Base-by-base conservation (phyloP, 2,113 vertebrate species). In the Ammodramus savannarum region DNA sequence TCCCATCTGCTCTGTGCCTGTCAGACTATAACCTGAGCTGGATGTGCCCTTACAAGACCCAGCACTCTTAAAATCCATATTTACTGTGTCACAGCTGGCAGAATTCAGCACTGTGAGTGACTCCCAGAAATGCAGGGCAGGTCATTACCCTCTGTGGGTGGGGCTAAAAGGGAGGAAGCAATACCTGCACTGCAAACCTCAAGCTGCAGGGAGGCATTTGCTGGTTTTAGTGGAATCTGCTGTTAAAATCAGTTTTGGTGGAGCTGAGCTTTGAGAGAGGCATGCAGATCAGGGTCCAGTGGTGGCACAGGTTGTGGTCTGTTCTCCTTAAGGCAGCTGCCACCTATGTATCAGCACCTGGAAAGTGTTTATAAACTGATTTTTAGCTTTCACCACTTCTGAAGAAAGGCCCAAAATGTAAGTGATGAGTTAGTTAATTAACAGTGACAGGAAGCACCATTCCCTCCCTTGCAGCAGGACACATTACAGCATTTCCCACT, bases 401-500 rank as follows among this genome's bases (percentile, higher is more conserved):
- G 12, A 55, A 49, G 29, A 26, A 48, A 51, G 26, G 10, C 51
- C 34, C 38, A 38, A 44, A 17, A 31, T 27, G 8, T 3, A 26
- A 82, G 13, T 36, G 44, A 36, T 49, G 13, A 51, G 16, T 52
- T 21, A 43, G n/a, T 58, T 54, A 79, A 86, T 29, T 25, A 63
- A 43, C 9, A 49, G 22, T 38, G 8, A 22, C 2, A 29, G 49
- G 23, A 65, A 22, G 36, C 63, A 74, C 16, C 9, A 4, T 9
- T 43, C 9, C 2, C 17, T n/a, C 10, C 10, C 3, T 14, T 36
- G 48, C 52, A 29, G 43, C 0, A 38, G 46, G 57, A 58, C 5
- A 0, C 0, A 12, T 2, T 1, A 1, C 43, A 79, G 67, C 21
- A 4, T 26, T 63, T 32, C 0, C 7, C 39, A 19, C 39, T 19